Base-by-base conservation (phyloP, 2,888 invertebrate genomes). In the Ceramica pisi region DNA sequence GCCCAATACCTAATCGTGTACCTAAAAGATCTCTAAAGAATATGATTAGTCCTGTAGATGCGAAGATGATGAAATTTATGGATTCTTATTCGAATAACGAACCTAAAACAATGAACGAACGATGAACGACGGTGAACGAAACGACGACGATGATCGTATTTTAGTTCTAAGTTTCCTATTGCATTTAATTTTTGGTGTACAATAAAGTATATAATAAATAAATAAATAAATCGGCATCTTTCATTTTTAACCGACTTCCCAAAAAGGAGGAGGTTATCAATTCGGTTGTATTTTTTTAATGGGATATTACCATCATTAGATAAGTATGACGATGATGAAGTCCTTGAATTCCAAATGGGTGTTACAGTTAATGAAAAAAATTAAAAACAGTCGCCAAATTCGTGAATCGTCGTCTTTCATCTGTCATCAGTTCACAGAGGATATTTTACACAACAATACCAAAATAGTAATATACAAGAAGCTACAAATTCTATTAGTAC, bases 271-370 rank as follows among this genome's bases (percentile, higher is more conserved):
- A n/a, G n/a, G n/a, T n/a, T n/a, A n/a, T n/a, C n/a, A n/a, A n/a
- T n/a, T n/a, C n/a, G n/a, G n/a, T n/a, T n/a, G n/a, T n/a, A n/a
- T n/a, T n/a, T n/a, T n/a, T 78, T 83, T 74, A 70, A 80, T 73
- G 78, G 83, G 48, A 81, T 84, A 80, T 70, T 84, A 77, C 83
- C 81, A 67, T 70, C 79, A 73, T 78, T 84, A 75, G 75, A 84
- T 68, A 70, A 80, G 60, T 81, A 55, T 78, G 78, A 80, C 78
- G 83, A 86, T 69, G 74, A 85, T 82, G 83, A 86, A 83, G 83
- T 84, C 53, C 80, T 86, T 9, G 82, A 85, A 78, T 85, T 80
- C 62, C 75, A 78, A 76, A 72, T 86, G 80, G 84, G 83, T 55
- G 86, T 83, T 86, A 74, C 83, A 85, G 21, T 80, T 81, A 71